These are phyloP conservation scores for Hypocryptadius cinnamomeus DNA, from an alignment of 2,113 vertebrate species.

Conservation along the genomic window DNA sequence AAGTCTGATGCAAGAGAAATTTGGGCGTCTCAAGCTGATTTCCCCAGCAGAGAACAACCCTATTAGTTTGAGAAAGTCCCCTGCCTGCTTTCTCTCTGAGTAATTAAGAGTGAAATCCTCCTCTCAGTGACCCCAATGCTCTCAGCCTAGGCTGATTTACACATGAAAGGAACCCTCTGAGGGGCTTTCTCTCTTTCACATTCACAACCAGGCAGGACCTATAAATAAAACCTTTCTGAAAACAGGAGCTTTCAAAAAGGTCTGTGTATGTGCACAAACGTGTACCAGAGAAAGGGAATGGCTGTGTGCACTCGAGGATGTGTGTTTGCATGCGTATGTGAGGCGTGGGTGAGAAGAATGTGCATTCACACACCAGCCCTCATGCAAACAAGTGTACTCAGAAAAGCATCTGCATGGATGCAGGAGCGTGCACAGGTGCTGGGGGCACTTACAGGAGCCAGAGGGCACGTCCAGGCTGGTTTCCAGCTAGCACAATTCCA, in stretches of 20 bases:
- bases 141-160: conserved; percentile 71
- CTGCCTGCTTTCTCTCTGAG: conserved; percentile 66
- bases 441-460: not conserved
- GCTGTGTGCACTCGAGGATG: conserved; percentile 21
- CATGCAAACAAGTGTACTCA: not conserved
- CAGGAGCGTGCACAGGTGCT: not conserved
- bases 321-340: conserved; percentile 19
- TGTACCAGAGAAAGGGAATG: not conserved
- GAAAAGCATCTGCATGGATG: not conserved
- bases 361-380: not conserved
- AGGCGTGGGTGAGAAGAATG: not conserved
- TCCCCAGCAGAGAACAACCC: conserved; percentile 34
- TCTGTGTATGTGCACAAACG: conserved; percentile 37
- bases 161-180: conserved; percentile 75
- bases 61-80: conserved; percentile 58
- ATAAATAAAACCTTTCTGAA: conserved; percentile 75
- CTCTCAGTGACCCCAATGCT: conserved; percentile 69
- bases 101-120: conserved; percentile 78
- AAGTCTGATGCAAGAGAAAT: conserved; percentile 33
- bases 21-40: conserved; percentile 4
- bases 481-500: not conserved
- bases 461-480: not conserved
- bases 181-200: conserved; percentile 72
- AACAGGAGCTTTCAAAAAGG: conserved; percentile 66
- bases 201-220: conserved; percentile 66